Evolutionary conservation across 2,113 vertebrate species (phyloP).

Genomic region (Pteropus alecto): DNA sequence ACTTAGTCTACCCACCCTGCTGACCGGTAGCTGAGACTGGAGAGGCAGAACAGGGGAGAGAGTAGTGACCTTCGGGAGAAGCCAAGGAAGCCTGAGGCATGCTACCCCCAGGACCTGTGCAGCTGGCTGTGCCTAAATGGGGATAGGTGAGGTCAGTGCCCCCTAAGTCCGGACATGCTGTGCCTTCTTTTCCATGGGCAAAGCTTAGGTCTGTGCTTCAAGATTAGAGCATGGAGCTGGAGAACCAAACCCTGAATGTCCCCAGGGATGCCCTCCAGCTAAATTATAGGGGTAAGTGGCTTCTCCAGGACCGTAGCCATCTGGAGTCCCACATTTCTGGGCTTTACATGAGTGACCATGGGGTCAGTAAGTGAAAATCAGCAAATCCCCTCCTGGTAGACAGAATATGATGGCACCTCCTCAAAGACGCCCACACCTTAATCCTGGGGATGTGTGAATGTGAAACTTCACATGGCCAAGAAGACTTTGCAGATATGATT

Average conservation of each 20-base stretch:
- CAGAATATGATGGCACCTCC: background rate
- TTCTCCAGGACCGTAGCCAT: background rate
- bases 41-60: accelerated
- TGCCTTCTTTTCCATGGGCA: background rate
- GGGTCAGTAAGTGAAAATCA: background rate
- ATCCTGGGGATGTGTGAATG: background rate
- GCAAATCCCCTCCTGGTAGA: accelerated
- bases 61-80: background rate
- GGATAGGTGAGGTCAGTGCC: accelerated
- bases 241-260: accelerated
- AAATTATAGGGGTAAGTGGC: background rate
- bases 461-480: background rate
- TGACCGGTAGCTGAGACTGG: accelerated
- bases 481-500: background rate
- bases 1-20: background rate
- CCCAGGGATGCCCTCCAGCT: accelerated
- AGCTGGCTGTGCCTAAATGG: accelerated
- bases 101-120: accelerated
- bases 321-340: background rate
- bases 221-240: accelerated
- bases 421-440: accelerated
- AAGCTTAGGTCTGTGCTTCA: background rate
- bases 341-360: accelerated
- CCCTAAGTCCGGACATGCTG: too few relatives aligned
- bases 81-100: background rate